Evolutionary conservation across 1,140 invertebrate genomes (phyloP), one percentile per base, ranked within the genome.

Genomic region (Macrotrachela quadricornifera): DNA sequence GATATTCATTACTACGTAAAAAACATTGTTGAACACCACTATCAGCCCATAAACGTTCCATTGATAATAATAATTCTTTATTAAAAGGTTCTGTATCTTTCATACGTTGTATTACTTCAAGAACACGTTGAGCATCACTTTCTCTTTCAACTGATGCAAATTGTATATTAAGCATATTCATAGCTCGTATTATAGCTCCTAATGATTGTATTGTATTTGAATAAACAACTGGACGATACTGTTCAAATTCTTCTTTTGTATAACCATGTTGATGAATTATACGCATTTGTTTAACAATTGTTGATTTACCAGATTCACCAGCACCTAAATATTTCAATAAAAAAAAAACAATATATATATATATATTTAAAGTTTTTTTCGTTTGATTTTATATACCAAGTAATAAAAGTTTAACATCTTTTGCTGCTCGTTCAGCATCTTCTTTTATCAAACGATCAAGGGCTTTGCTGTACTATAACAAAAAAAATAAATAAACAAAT

Each of bases 221-320:
- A 65, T 84, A 90, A n/a, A 94, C 87, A 46, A 94, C 87, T 12
- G 85, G 84, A 59, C 81, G 50, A 54, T 56, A 58, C 48, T 58
- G 57, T 21, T 46, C 45, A 47, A 51, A 54, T 18, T 53, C 50
- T 49, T 80, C 76, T 76, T 86, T 82, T 68, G 83, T 91, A 76
- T 92, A 94, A 60, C 88, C 88, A 77, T 97, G 87, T 57, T 97
- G 90, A 76, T 99, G 94, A 63, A 99, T 78, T 74, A 99, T 99
- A 68, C 90, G 80, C 91, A 99, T 99, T 75, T 99, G 94, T 75
- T 99, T 99, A 61, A 99, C 92, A 71, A 99, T 96, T 59, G 94
- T 99, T 64, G 87, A 94, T 75, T 99, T 97, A 60, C 94, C 94
- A 46, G 87, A 94, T 73, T 78, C 63, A 68, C 74, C 60, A 75